These are phyloP conservation scores for Germaria angustata DNA, from an alignment of 2,888 invertebrate genomes.

Conservation along the genomic window DNA sequence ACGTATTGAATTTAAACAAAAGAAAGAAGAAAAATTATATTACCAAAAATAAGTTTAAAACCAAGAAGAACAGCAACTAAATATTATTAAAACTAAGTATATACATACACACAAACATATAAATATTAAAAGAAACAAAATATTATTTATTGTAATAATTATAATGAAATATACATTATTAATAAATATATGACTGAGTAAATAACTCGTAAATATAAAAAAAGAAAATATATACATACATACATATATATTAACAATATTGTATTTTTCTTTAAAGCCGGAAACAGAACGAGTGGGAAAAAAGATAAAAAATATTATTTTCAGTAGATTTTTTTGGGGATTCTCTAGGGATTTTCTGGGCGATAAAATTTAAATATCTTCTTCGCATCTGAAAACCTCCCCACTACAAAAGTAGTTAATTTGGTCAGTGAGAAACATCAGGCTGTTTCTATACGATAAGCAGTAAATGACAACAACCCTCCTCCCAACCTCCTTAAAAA, in stretches of 20 bases:
- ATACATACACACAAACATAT: constrained; percentile 42
- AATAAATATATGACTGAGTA: constrained; percentile 77
- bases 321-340: no score
- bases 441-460: no score
- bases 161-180: constrained; percentile 66
- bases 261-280: constrained; percentile 23
- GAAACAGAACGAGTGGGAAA: not conserved
- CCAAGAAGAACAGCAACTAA: constrained; percentile 23
- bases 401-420: no score
- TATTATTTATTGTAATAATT: constrained; percentile 66
- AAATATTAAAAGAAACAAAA: constrained; percentile 21
- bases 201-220: constrained; percentile 76
- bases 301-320: no score
- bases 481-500: no score
- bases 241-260: not conserved
- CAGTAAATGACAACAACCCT: no score
- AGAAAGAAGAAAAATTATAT: constrained; percentile 31
- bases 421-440: no score
- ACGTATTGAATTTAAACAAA: constrained; percentile 27
- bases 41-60: constrained; percentile 21
- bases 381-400: no score
- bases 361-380: no score
- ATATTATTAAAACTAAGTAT: constrained; percentile 40
- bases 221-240: constrained; percentile 57
- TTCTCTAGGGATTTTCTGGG: no score